Conservation (phyloP, 53 echinoderm and acorn worm genomes). For the Patiria pectinifera region DNA sequence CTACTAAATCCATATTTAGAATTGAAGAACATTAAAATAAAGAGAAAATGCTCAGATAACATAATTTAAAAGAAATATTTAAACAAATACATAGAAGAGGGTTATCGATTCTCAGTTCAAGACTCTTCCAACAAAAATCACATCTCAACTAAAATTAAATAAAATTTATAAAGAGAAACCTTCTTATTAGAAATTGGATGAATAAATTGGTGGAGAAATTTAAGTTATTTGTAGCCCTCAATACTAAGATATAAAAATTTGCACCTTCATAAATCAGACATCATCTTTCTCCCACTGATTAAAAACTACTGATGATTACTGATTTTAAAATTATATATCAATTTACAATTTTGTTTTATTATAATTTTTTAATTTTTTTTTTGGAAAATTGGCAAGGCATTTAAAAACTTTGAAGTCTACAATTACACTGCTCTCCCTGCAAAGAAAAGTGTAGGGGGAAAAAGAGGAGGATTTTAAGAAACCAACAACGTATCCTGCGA, state of each 20-base stretch:
- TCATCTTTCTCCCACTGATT: not conserved
- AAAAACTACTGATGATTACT: slow-evolving; percentile 29
- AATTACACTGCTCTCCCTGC: not conserved
- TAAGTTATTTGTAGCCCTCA: not conserved
- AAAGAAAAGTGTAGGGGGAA: too few species aligned
- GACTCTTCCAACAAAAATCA: not conserved
- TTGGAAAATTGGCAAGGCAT: slow-evolving; percentile 35
- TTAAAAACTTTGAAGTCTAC: not conserved
- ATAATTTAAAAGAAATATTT: not conserved
- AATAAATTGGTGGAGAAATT: not conserved
- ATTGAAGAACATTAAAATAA: not conserved
- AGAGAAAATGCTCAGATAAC: not conserved
- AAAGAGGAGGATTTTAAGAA: not conserved
- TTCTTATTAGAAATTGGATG: not conserved
- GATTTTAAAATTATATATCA: slow-evolving; percentile 35
- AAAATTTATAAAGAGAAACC: too few species aligned
- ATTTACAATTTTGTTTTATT: not conserved
- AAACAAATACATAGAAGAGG: not conserved
- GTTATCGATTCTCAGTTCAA: too few species aligned
- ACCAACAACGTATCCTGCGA: not conserved
- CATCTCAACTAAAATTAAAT: not conserved
- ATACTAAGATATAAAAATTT: slow-evolving; percentile 22
- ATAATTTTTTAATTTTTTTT: not conserved
- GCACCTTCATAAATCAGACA: slow-evolving; percentile 47
- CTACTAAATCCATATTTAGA: not conserved